Evolutionary conservation across 2,888 invertebrate species (phyloP), one percentile per base, ranked within the genome.

Genomic region (Harpalus rufipes): DNA sequence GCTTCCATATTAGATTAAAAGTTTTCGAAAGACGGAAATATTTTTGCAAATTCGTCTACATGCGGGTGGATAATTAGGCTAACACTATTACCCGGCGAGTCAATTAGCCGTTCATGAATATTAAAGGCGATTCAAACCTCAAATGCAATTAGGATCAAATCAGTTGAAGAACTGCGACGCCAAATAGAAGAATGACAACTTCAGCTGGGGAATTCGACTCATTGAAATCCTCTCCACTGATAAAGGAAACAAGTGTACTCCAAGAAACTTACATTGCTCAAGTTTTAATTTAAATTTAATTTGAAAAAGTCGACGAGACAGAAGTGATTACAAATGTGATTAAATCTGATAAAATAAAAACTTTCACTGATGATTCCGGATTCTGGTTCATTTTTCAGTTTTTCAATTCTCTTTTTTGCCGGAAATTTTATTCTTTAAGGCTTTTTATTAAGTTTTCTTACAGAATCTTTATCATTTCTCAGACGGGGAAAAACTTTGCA

Each of bases 21-120:
- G 61, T 83, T 83, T 32, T 32, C 32, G 44, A 51, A 51, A 4
- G 44, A 51, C 12, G 44, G 61, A 44, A 58, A 83, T 74, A 83
- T 83, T 83, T 83, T 83, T 83, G 83, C 41, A 41, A 59, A 83
- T 76, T 83, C 74, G 41, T 61, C 8, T 58, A 8, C 83, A 74
- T 83, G 74, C 84, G 87, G 86, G 86, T 81, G 87, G 88, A 89
- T 90, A 90, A 90, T 90, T 90, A 89, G 88, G 88, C 88, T 90
- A 90, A 90, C 89, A 87, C 86, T 87, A 88, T 90, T 90, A 90
- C 87, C 87, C 86, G 86, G 88, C 86, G 87, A 90, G 88, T 90
- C 90, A 90, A 90, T 90, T 90, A 90, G 88, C 86, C 86, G 87
- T 89, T 88, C 89, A 89, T 90, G 90, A 90, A 90, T 90, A 90